Evolutionary conservation across 2,797 vertebrate genomes (phyloP).

Genomic region (Epinephelus coioides): DNA sequence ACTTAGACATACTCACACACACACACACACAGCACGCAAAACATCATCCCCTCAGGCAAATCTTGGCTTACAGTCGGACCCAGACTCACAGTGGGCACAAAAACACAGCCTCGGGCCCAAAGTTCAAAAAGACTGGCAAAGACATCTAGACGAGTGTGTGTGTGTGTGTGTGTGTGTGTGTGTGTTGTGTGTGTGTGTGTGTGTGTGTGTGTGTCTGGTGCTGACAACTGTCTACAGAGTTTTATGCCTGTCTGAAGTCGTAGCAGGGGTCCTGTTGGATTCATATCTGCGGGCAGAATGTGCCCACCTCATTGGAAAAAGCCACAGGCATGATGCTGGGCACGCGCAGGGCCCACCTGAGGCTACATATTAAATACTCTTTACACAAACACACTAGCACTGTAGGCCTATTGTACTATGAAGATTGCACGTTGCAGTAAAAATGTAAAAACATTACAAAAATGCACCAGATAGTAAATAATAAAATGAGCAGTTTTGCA

Average conservation of each 20-base stretch:
- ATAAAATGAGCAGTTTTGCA: neutral
- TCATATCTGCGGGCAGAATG: conserved; percentile 41
- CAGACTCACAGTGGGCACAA: conserved; percentile 40
- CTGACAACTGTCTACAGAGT: conserved; percentile 63
- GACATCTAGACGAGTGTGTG: conserved; percentile 11
- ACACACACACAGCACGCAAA: conserved; percentile 20
- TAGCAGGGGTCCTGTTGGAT: conserved; percentile 41
- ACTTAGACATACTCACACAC: conserved; percentile 26
- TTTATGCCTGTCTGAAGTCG: conserved; percentile 60
- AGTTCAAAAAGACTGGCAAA: conserved; percentile 35
- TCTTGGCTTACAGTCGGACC: conserved; percentile 51
- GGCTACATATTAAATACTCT: neutral
- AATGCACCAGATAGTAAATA: neutral
- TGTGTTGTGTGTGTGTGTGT: conserved; percentile 17
- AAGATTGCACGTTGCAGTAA: neutral
- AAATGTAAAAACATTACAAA: neutral
- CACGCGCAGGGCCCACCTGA: conserved; percentile 8
- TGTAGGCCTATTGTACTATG: neutral
- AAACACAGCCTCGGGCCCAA: conserved; percentile 37
- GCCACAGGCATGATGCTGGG: conserved; percentile 13
- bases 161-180: conserved; percentile 32
- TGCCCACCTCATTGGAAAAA: conserved; percentile 61
- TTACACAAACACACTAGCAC: neutral
- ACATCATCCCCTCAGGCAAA: conserved; percentile 42
- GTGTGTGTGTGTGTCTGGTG: conserved; percentile 34